Evolutionary conservation across 2,113 vertebrate genomes (phyloP), one percentile per base, ranked within the genome.

Genomic region (Burhinus bistriatus): DNA sequence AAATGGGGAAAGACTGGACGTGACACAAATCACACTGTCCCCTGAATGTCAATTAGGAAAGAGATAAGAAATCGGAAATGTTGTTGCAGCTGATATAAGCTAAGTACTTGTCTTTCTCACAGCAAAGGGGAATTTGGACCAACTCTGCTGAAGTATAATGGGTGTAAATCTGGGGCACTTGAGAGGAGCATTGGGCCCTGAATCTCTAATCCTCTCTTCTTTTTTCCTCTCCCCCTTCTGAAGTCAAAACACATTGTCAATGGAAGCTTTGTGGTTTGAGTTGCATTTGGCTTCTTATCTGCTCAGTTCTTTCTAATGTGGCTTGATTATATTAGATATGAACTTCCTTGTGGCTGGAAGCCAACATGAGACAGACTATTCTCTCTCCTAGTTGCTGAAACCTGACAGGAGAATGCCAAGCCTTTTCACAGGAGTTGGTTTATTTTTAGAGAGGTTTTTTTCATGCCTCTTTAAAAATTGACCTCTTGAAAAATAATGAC

Each of bases 331-430:
- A 82, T 93, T 92, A 91, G 96, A 87, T 93, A 87, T 84, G 95
- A 97, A 96, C 83, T 96, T 97, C 94, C 90, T 95, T 7, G 20
- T 84, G 96, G 95, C 91, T 93, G 93, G 93, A 76, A 96, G 94
- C 90, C 97, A 96, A 8, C 61, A 42, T 27, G 86, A 95, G 84
- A 25, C 91, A 87, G 86, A 70, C 87, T 42, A 42, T 91, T 94
- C 93, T 95, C 88, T 88, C 88, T 93, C 51, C 54, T 40, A 38
- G 66, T 6, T 59, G 1, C 93, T 94, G 94, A 95, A 97, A 97
- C 89, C 96, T 93, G 92, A 97, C 95, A 89, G 55, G 34, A 57
- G 66, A 47, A 92, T 69, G 93, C 92, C 94, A 95, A 89, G 65
- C 80, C 73, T 93, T 95, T 94, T 80, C 95, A 95, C 84, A 93